Conservation (phyloP, 1,140 invertebrate genomes). For the Whitmania pigra region DNA sequence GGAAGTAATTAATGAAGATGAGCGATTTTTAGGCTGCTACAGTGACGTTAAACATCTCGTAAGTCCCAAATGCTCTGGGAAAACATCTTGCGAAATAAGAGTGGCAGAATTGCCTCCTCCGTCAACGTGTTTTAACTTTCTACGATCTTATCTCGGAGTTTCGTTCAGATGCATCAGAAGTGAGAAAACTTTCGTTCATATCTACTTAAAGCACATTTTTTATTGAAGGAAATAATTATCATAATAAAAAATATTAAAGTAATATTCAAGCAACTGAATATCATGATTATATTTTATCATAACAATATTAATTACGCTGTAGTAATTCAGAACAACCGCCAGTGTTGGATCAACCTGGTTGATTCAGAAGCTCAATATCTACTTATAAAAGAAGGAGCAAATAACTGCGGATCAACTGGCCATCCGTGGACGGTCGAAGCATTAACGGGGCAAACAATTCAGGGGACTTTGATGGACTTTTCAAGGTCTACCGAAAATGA, state of each 20-base stretch:
- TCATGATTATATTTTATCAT: too few relatives aligned
- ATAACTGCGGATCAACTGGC: background rate
- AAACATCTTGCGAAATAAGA: background rate
- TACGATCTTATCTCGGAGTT: constrained; percentile 10
- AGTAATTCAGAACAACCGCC: too few relatives aligned
- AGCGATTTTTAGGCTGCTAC: background rate
- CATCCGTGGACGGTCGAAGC: background rate
- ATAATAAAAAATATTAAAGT: too few relatives aligned
- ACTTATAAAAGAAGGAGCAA: background rate
- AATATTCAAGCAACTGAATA: too few relatives aligned
- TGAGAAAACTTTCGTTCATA: background rate
- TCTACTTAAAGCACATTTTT: too few relatives aligned
- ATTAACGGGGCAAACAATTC: background rate
- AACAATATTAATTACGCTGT: too few relatives aligned
- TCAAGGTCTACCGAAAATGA: background rate
- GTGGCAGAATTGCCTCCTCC: background rate
- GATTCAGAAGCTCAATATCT: too few relatives aligned
- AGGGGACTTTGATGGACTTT: background rate
- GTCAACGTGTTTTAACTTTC: background rate
- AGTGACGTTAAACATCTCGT: background rate
- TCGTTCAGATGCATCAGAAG: constrained; percentile 2
- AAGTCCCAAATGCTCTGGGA: constrained; percentile 7
- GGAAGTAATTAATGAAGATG: background rate
- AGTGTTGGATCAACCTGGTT: too few relatives aligned
- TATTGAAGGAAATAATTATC: too few relatives aligned